Percentiles rank a stretch among this genome's conserved stretches.
These are phyloP conservation scores for Onychomys leucogaster DNA, from an alignment of 2,797 vertebrate species.

Conservation along the genomic window DNA sequence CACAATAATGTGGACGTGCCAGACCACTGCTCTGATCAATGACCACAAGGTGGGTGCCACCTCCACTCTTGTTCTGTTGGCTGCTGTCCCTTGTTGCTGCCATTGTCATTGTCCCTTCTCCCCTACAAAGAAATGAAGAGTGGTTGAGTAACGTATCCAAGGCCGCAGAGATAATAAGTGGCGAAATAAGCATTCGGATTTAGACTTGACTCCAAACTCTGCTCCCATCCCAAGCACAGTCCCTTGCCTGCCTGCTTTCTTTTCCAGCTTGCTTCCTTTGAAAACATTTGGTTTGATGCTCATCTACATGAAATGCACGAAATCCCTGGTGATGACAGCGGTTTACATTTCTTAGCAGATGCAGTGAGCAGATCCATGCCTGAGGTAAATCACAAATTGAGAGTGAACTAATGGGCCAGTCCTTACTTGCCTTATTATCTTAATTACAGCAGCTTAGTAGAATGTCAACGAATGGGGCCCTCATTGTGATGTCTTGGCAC, in stretches of 20 bases:
- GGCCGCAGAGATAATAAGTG: not conserved
- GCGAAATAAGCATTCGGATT: not conserved
- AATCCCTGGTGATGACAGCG: conserved; percentile 60
- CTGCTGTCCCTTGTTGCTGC: not conserved
- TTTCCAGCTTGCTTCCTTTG: conserved; percentile 3
- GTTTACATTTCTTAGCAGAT: conserved; percentile 69
- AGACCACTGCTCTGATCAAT: not conserved
- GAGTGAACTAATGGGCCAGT: conserved; percentile 55
- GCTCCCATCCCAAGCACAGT: not conserved
- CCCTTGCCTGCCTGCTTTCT: not conserved
- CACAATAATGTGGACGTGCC: not conserved
- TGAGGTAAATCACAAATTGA: conserved; percentile 72
- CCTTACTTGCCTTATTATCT: conserved; percentile 73
- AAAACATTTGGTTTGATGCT: conserved; percentile 62
- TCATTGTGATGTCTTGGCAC: conserved; percentile 18
- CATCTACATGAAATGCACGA: conserved; percentile 44
- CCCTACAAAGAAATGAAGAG: not conserved
- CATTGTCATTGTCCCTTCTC: too few species aligned
- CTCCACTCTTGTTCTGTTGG: not conserved
- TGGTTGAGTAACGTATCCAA: not conserved
- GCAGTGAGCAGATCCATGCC: conserved; percentile 36
- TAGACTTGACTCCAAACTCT: not conserved
- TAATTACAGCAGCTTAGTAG: conserved; percentile 66
- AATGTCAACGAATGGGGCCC: conserved; percentile 50
- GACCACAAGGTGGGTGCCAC: not conserved